These are phyloP conservation scores for Lepidochitona cinerea DNA, from an alignment of 2,888 invertebrate species.

Conservation along the genomic window DNA sequence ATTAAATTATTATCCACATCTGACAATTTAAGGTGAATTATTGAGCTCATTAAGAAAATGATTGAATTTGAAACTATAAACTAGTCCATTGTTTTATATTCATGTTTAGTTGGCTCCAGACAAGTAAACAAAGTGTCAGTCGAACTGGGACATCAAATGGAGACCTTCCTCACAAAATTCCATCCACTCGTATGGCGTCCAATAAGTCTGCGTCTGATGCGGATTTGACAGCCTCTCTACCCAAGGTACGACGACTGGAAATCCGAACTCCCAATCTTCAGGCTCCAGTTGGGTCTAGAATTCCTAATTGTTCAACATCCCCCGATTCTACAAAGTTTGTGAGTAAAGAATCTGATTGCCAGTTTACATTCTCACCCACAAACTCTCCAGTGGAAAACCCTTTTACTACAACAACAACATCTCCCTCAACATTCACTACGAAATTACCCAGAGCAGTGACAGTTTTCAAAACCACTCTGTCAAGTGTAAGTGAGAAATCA, in stretches of 20 bases:
- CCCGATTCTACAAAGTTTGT: neutral
- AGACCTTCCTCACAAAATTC: neutral
- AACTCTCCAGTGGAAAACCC: neutral
- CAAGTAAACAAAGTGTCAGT: too few relatives aligned
- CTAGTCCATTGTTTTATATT: too few relatives aligned
- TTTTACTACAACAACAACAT: neutral
- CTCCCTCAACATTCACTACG: neutral
- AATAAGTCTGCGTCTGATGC: neutral
- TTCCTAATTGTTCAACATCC: neutral
- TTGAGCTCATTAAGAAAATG: too few relatives aligned
- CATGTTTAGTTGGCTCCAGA: too few relatives aligned
- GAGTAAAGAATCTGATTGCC: neutral
- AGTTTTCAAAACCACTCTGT: neutral
- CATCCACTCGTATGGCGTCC: neutral
- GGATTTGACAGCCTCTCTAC: slow-evolving; percentile 31
- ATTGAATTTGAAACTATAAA: too few relatives aligned
- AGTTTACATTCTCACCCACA: neutral
- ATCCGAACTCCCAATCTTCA: slow-evolving; percentile 43
- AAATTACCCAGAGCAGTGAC: neutral
- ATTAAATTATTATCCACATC: too few relatives aligned
- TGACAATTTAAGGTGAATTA: too few relatives aligned
- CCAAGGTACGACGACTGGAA: slow-evolving; percentile 59
- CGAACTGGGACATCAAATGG: neutral
- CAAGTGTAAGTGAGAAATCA: neutral
- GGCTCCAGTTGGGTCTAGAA: neutral